Base-by-base conservation (phyloP, 2,797 vertebrate genomes). In the Schizopygopsis pylzovi region DNA sequence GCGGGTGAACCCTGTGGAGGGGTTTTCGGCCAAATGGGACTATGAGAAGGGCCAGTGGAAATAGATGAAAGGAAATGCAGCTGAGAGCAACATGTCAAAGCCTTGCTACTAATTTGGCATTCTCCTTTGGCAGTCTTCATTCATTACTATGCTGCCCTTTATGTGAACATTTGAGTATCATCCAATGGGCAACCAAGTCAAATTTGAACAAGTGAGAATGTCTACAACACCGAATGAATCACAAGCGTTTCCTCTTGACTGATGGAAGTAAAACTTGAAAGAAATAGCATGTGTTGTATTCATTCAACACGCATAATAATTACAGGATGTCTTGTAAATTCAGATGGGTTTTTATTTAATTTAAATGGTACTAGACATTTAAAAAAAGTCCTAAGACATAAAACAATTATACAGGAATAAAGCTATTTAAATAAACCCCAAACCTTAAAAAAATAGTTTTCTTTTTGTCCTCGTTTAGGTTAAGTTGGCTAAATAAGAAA, bases 11-110 rank as follows among this genome's bases (percentile, higher is more conserved):
- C 96, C 96, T 0, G 59, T 97, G 20, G 82, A 97, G 82, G 96
- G 97, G 37, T 87, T 97, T 70, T 82, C 96, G 0, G 45, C 95
- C 85, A 92, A 92, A 37, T 98, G 97, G 97, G 96, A 98, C 92
- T 97, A 97, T 0, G 93, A 96, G 87, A 97, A 95, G 92, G 94
- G 95, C n/a, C 93, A 96, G 82, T 97, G 97, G 97, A 97, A 97
- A 91, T 96, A 90, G 90, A 90, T 10, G 28, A 25, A 33, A 67
- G 16, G 37, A 49, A 15, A 72, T 65, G 39, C 56, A 54, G 37
- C 12, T 72, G 54, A 15, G 56, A 43, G 49, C 11, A n/a, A 63
- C 25, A 63, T 4, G 9, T 52, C 16, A 56, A 65, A 39, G 33
- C 72, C 59, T 25, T 77, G 43, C 28, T 13, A 39, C 2, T 54